A percentile compares a stretch with the other conserved stretches of the same genome.
These are phyloP conservation scores for Mythimna ferrago DNA, from an alignment of 2,888 invertebrate species.

Conservation along the genomic window DNA sequence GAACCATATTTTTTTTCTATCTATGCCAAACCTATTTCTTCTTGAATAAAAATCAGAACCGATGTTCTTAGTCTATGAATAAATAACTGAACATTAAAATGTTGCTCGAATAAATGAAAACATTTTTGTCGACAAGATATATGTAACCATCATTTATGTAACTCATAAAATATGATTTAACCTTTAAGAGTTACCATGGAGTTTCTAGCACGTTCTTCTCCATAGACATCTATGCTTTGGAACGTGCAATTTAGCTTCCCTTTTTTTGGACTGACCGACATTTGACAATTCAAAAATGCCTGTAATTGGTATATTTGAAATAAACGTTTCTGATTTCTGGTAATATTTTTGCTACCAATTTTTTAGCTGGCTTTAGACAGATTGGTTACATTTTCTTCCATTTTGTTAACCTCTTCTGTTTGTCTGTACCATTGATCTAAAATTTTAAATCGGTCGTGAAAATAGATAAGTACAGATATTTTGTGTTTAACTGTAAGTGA, in stretches of 20 bases:
- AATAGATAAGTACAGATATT: background rate
- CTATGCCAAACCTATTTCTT: fast-evolving
- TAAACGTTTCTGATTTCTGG: background rate
- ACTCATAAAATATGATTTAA: too few relatives aligned
- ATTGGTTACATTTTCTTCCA: background rate
- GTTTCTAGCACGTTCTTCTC: too few relatives aligned
- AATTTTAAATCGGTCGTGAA: background rate
- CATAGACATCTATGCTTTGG: too few relatives aligned
- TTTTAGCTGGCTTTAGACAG: background rate
- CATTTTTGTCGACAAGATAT: too few relatives aligned
- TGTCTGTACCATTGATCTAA: background rate
- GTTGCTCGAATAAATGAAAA: background rate
- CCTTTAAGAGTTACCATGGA: too few relatives aligned
- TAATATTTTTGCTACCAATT: background rate
- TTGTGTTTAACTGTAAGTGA: too few relatives aligned
- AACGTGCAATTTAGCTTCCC: too few relatives aligned
- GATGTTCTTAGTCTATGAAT: background rate
- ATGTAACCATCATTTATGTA: too few relatives aligned
- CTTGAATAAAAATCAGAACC: background rate
- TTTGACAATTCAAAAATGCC: too few relatives aligned
- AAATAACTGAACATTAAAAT: background rate
- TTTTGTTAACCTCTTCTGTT: background rate
- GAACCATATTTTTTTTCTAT: background rate
- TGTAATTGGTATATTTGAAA: too few relatives aligned
- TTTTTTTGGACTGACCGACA: too few relatives aligned